These are phyloP conservation scores for Gallinago media DNA, from an alignment of 2,113 vertebrate genomes.

Conservation along the genomic window DNA sequence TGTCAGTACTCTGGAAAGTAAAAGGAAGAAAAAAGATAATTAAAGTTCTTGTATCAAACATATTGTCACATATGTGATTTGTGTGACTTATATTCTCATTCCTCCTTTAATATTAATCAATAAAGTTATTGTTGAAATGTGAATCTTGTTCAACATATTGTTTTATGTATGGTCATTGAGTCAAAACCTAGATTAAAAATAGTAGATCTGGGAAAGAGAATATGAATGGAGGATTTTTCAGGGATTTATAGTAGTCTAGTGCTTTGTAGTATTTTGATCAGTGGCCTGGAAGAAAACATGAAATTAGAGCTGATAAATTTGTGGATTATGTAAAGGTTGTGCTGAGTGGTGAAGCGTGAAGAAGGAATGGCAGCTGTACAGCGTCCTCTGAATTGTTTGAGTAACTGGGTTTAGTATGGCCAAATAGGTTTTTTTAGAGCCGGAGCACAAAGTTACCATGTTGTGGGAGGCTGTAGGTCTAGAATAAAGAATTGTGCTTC, in stretches of 20 bases:
- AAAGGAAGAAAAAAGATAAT: neutral
- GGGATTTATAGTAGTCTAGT: neutral
- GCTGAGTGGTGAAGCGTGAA: slow-evolving; percentile 15
- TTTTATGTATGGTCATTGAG: neutral
- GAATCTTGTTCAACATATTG: neutral
- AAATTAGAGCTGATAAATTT: slow-evolving; percentile 2
- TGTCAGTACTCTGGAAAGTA: neutral
- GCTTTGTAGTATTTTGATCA: slow-evolving; percentile 42
- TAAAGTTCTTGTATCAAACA: neutral
- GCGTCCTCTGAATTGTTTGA: neutral
- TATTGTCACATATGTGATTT: neutral
- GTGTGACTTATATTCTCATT: neutral
- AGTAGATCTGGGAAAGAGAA: neutral
- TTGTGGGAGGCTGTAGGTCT: neutral
- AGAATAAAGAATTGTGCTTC: neutral
- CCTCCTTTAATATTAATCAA: neutral
- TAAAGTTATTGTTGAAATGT: neutral
- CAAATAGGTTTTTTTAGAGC: neutral
- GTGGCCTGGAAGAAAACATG: slow-evolving; percentile 22
- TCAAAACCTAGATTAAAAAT: neutral
- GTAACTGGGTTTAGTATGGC: neutral
- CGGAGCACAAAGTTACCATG: neutral
- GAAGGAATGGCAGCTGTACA: neutral
- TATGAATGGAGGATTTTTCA: slow-evolving; percentile 5
- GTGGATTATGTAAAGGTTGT: slow-evolving; percentile 27